Evolutionary conservation across 2,888 invertebrate species (phyloP), one percentile per base, ranked within the genome.

Genomic region (Alviniconcha strummeri): DNA sequence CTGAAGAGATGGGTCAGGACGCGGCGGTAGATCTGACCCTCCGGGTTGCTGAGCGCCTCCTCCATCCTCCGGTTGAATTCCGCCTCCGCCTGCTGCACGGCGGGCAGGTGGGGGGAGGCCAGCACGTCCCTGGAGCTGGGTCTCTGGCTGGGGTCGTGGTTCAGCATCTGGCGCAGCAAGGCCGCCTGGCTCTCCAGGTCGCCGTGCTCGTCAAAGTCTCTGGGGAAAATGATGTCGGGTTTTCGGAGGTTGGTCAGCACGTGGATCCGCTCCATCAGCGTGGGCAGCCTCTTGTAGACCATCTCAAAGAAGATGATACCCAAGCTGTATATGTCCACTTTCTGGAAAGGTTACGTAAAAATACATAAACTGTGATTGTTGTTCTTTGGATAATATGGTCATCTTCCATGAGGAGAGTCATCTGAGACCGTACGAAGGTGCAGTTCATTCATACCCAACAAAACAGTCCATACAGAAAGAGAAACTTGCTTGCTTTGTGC

Each of bases 231-330:
- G 54, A 93, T 89, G 19, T 96, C 95, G 77, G 95, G 95, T 15
- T 94, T 95, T 81, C 99, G 95, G 67, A 99, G 92, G 83, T 96
- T 96, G 0, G 95, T 95, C 67, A 99, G 95, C 5, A 97, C 95
- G 89, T 96, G 95, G 36, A 96, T 96, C 85, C 99, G 95, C 93
- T 99, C 99, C 97, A 98, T 98, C 69, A 96, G 96, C 0, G 98
- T 99, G 0, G 94, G 94, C 76, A 98, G 95, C 0, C 97, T 96
- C 19, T 96, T 96, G 92, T 97, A 97, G 90, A 97, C 97, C 98
- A 99, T 99, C 95, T 95, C 95, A 90, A 95, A 98, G 88, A 98
- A 95, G 87, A 99, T 98, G 71, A 99, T 96, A 5, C 98, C 98
- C 79, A 97, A 93, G 1, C 96, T 96, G 93, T 97, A 97, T 88